phyloP scores from a whole-genome alignment of 1,140 invertebrate species.

The Drosophila bocki region DNA sequence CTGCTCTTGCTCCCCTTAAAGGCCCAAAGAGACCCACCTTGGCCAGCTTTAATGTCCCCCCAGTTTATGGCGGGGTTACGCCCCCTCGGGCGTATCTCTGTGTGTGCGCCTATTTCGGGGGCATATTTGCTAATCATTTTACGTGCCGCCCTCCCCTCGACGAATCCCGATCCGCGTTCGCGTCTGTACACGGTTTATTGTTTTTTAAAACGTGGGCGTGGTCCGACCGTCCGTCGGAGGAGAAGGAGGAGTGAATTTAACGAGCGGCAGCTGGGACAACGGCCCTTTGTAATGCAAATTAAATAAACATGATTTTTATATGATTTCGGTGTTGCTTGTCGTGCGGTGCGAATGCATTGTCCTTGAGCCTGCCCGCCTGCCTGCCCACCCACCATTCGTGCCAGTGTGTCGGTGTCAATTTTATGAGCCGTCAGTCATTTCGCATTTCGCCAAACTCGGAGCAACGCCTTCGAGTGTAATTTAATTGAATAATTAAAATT shows the following conservation, averaged over 20 bases:
- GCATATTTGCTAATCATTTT: conserved; percentile 80
- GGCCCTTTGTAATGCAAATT: conserved; percentile 75
- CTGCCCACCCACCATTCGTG: conserved; percentile 54
- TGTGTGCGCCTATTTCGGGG: conserved; percentile 44
- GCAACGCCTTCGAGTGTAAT: conserved; percentile 79
- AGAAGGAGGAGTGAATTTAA: conserved; percentile 65
- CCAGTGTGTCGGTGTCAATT: conserved; percentile 67
- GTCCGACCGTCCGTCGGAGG: conserved; percentile 1
- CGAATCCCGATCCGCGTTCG: background rate
- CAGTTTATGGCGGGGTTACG: conserved; percentile 34
- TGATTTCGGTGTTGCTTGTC: conserved; percentile 55
- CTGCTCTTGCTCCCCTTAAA: background rate
- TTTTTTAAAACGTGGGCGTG: conserved; percentile 74
- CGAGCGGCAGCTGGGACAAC: conserved; percentile 47
- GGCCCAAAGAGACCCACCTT: conserved; percentile 15
- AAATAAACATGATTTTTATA: conserved; percentile 83
- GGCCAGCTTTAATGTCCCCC: conserved; percentile 38
- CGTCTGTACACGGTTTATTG: conserved; percentile 61
- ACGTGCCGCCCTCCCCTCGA: conserved; percentile 19
- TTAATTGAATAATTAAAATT: conserved; percentile 84
- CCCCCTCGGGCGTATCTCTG: conserved; percentile 7
- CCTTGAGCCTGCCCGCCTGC: conserved; percentile 15
- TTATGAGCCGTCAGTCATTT: conserved; percentile 79
- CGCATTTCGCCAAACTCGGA: conserved; percentile 59
- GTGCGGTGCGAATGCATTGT: conserved; percentile 28